Percentiles rank a stretch among this genome's conserved stretches.
Conservation (phyloP, 2,113 vertebrate species). For the Neogobius melanostomus region DNA sequence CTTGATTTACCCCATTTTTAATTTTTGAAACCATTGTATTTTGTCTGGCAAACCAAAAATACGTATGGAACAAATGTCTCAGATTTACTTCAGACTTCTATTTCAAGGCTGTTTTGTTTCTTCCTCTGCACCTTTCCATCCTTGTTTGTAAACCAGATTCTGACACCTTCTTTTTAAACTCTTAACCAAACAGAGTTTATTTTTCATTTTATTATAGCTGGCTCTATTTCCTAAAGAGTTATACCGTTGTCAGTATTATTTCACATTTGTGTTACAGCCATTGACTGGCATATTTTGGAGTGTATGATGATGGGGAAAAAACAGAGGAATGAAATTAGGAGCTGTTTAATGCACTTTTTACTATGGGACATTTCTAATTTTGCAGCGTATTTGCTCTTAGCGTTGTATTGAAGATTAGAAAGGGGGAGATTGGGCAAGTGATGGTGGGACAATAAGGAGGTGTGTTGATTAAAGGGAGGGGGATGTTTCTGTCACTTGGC, state of each 20-base stretch:
- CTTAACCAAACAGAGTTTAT: conserved; percentile 48
- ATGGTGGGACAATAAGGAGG: conserved; percentile 21
- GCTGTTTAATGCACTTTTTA: conserved; percentile 77
- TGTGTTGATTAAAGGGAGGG: conserved; percentile 7
- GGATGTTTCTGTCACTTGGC: conserved; percentile 41
- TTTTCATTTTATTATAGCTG: conserved; percentile 33
- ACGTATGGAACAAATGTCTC: background rate
- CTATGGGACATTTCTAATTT: conserved; percentile 62
- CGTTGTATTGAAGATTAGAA: conserved; percentile 14
- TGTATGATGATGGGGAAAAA: conserved; percentile 52
- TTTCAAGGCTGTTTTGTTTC: conserved; percentile 42
- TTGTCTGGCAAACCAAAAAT: conserved; percentile 36
- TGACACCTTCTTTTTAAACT: conserved; percentile 40
- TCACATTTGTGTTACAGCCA: conserved; percentile 55
- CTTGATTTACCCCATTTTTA: too few species aligned
- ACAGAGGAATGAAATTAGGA: conserved; percentile 59
- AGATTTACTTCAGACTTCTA: conserved; percentile 30
- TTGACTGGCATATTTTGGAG: conserved; percentile 67
- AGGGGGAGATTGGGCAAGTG: conserved; percentile 22
- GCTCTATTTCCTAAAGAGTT: conserved; percentile 57
- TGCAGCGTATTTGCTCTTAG: conserved; percentile 23
- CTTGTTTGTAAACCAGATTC: conserved; percentile 36
- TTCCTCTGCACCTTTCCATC: conserved; percentile 41
- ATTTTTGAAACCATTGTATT: background rate
- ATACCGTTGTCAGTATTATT: conserved; percentile 72